A percentile compares a stretch with the other conserved stretches of the same genome.
These are phyloP conservation scores for Castor canadensis DNA, from an alignment of 2,113 vertebrate genomes.

Conservation along the genomic window DNA sequence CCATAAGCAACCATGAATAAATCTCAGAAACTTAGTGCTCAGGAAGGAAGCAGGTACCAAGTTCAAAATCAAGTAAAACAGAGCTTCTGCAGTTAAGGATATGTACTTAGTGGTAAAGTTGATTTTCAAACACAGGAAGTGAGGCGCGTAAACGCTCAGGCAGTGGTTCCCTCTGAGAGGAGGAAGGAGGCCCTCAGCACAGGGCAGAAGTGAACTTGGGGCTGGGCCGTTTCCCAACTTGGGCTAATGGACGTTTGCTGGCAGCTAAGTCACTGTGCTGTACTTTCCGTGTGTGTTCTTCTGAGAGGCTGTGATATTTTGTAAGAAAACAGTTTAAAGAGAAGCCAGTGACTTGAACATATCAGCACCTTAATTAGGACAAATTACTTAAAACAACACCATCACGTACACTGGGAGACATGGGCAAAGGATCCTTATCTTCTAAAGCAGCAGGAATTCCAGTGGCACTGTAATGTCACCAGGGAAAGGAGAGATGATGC, in stretches of 20 bases:
- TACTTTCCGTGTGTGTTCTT: not conserved
- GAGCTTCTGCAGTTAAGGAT: not conserved
- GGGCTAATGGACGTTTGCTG: not conserved
- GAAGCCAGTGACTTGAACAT: not conserved
- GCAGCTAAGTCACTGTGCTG: not conserved
- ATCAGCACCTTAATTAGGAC: not conserved
- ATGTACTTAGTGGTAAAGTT: not conserved
- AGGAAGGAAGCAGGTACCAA: not conserved
- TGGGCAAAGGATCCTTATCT: not conserved
- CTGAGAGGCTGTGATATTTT: not conserved
- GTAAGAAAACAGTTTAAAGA: not conserved
- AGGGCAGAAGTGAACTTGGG: not conserved
- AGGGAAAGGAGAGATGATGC: not conserved
- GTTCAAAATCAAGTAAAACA: not conserved
- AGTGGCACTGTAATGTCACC: not conserved
- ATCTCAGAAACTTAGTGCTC: not conserved
- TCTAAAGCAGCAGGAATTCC: not conserved
- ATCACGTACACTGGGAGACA: no score
- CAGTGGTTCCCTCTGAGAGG: not conserved
- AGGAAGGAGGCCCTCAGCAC: not conserved
- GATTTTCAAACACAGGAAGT: not conserved
- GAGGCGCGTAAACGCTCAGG: not conserved
- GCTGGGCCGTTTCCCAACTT: not conserved
- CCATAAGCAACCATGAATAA: not conserved
- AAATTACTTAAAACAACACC: not conserved